These are phyloP conservation scores for Drosophila merina DNA, from an alignment of 2,888 invertebrate genomes.

Conservation along the genomic window DNA sequence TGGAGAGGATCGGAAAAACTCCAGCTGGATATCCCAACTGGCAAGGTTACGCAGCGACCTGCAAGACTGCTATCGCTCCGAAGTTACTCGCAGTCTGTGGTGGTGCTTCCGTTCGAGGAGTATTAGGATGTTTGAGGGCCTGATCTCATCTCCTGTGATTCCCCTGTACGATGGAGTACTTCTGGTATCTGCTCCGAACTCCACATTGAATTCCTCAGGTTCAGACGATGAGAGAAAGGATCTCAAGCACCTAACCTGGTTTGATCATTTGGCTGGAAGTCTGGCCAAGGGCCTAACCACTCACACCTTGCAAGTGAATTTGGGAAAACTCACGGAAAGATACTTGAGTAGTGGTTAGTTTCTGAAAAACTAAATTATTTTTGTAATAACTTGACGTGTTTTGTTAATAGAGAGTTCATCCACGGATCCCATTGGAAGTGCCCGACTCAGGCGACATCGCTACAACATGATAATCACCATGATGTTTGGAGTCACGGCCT, in stretches of 20 bases:
- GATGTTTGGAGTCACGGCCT: constrained; percentile 91
- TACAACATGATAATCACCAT: constrained; percentile 90
- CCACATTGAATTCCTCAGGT: constrained; percentile 1
- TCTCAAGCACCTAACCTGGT: constrained; percentile 84
- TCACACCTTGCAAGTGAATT: constrained; percentile 88
- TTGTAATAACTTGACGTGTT: neutral
- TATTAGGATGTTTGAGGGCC: constrained; percentile 86
- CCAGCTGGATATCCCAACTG: constrained; percentile 67
- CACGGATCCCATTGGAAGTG: constrained; percentile 64
- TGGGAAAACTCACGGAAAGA: constrained; percentile 82
- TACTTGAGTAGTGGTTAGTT: constrained; percentile 56
- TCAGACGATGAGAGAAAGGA: constrained; percentile 57
- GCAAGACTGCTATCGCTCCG: constrained; percentile 65
- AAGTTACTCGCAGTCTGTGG: constrained; percentile 81
- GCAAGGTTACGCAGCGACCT: constrained; percentile 63
- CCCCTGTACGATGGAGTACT: constrained; percentile 87
- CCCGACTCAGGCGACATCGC: constrained; percentile 86
- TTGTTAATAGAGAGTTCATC: neutral
- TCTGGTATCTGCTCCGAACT: constrained; percentile 77
- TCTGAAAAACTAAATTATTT: neutral
- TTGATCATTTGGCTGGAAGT: constrained; percentile 86
- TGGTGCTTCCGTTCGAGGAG: constrained; percentile 75
- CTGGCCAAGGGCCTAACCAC: constrained; percentile 87
- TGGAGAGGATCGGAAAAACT: constrained; percentile 3
- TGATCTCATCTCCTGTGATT: constrained; percentile 87